Conservation (phyloP, 2,797 vertebrate genomes). For the Ataeniobius toweri region DNA sequence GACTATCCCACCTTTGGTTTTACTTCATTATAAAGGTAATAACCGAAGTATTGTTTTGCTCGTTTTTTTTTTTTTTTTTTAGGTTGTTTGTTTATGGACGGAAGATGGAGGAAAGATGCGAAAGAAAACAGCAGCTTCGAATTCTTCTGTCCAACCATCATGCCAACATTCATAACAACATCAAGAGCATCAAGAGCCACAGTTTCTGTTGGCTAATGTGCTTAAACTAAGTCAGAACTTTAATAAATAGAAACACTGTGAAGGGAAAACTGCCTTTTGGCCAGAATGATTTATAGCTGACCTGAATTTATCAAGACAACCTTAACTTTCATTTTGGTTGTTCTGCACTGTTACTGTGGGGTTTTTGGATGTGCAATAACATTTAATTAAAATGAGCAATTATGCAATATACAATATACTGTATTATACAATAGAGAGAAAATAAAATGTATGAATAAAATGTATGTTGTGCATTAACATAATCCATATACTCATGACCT, state of each 20-base stretch:
- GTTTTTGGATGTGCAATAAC: not conserved
- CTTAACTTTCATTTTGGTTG: not conserved
- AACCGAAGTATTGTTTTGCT: not conserved
- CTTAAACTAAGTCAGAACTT: no score
- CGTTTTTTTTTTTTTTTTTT: not conserved
- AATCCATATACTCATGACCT: not conserved
- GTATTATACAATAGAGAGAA: no score
- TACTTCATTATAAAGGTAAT: not conserved
- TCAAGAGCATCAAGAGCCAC: not conserved
- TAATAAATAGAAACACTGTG: no score
- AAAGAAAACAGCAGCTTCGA: no score
- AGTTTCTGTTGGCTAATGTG: no score
- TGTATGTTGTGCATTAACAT: not conserved
- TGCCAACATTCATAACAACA: not conserved
- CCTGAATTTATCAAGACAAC: not conserved
- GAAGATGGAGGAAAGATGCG: not conserved
- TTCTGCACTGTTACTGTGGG: not conserved
- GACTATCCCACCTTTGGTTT: not conserved
- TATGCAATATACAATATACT: not conserved
- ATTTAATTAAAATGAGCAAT: not conserved
- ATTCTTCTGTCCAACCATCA: not conserved
- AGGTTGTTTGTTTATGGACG: not conserved
- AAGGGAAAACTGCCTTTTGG: not conserved
- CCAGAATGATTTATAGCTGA: not conserved
- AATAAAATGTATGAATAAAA: no score